Conservation (phyloP, 2,113 vertebrate species). For the Actenoides lindsayi region DNA sequence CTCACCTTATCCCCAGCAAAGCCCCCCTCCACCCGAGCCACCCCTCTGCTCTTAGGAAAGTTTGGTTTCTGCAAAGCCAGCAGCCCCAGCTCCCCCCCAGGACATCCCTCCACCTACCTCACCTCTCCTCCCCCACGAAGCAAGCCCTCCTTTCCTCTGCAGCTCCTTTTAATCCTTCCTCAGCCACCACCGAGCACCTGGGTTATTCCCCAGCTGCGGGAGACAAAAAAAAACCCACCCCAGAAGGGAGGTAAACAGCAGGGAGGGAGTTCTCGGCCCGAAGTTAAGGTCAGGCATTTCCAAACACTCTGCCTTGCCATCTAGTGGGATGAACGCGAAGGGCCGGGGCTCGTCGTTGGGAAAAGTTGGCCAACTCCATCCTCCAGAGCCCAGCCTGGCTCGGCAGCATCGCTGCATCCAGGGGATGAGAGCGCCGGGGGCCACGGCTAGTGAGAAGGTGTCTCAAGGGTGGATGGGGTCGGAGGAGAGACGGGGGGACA, state of each 20-base stretch:
- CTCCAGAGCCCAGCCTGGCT: background rate
- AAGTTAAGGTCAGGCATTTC: background rate
- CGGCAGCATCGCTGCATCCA: background rate
- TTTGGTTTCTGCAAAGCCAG: background rate
- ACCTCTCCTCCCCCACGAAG: background rate
- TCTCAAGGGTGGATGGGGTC: background rate
- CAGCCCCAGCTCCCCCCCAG: background rate
- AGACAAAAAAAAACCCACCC: background rate
- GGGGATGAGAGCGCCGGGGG: background rate
- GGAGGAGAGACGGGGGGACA: background rate
- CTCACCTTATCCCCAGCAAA: background rate
- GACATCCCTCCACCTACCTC: background rate
- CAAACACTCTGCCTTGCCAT: conserved; percentile 38
- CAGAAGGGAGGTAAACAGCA: background rate
- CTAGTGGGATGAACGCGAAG: conserved; percentile 16
- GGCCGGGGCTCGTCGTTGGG: background rate
- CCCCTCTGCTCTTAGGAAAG: rapidly evolving
- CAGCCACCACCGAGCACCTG: background rate
- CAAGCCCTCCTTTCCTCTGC: background rate
- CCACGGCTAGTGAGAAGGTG: background rate
- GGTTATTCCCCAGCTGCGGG: background rate
- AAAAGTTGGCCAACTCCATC: background rate
- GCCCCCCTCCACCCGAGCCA: no score
- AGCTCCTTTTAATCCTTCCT: background rate
- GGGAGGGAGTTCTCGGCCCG: background rate